These are phyloP conservation scores for Phalacrocorax carbo DNA, from an alignment of 2,113 vertebrate genomes.

Conservation along the genomic window DNA sequence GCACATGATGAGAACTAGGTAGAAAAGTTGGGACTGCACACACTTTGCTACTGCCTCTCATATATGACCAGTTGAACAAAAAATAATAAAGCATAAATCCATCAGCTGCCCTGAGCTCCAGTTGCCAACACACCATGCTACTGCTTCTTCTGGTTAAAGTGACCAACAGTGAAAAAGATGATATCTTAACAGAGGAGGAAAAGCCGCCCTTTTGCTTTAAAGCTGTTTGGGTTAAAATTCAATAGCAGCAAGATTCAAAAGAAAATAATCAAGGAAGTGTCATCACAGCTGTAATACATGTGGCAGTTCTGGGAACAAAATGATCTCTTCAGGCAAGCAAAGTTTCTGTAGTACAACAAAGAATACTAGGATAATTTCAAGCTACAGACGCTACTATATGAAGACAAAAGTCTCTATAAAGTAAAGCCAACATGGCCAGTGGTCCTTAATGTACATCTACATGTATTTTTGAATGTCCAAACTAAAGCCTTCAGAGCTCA, in stretches of 20 bases:
- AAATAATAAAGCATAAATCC: neutral
- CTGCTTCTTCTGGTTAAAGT: neutral
- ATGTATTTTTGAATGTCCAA: neutral
- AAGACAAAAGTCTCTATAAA: neutral
- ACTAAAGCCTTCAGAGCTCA: neutral
- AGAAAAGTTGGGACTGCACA: neutral
- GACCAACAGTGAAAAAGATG: neutral
- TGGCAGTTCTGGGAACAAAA: neutral
- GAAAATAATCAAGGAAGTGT: neutral
- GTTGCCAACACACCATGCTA: neutral
- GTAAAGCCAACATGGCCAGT: neutral
- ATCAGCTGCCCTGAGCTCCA: neutral
- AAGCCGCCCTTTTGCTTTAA: neutral
- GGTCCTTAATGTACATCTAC: neutral
- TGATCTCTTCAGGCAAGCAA: neutral
- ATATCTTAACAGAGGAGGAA: neutral
- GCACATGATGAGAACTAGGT: neutral
- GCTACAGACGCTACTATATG: neutral
- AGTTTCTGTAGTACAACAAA: neutral
- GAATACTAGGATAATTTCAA: neutral
- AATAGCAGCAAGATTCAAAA: neutral
- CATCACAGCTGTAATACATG: neutral
- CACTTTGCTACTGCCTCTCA: neutral
- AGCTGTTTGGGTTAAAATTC: neutral
- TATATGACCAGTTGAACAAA: neutral